Evolutionary conservation across 2,888 invertebrate species (phyloP).

Genomic region (Cremastinae sp.): DNA sequence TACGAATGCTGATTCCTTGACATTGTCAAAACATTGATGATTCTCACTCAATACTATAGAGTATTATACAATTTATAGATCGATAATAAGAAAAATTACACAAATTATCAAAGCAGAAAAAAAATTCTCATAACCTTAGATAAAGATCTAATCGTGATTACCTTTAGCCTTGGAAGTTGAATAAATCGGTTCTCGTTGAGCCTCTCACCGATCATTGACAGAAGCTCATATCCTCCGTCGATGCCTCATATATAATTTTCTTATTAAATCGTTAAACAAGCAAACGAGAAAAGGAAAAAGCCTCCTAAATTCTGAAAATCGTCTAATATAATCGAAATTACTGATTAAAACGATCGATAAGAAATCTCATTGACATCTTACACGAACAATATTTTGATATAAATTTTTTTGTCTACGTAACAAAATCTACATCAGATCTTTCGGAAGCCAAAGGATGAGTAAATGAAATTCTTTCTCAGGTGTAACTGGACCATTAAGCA

Average conservation of each 20-base stretch:
- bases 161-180: constrained; percentile 25
- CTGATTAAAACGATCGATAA: no score
- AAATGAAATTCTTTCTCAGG: neutral
- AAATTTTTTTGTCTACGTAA: neutral
- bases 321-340: no score
- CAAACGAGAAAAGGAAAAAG: no score
- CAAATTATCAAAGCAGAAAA: constrained; percentile 5
- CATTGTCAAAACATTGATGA: constrained; percentile 17
- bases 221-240: neutral
- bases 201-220: constrained; percentile 21
- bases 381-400: neutral
- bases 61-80: constrained; percentile 1
- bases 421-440: neutral
- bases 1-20: constrained; percentile 21
- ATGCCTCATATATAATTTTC: constrained; percentile 6
- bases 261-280: neutral
- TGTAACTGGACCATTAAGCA: constrained; percentile 27
- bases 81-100: no score
- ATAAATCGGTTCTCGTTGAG: constrained; percentile 3
- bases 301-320: no score
- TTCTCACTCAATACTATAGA: constrained; percentile 5
- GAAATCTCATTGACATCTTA: neutral
- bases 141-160: constrained; percentile 1
- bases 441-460: constrained; percentile 1
- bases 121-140: neutral